phyloP scores from a whole-genome alignment of 2,888 invertebrate species.

The Machimus rusticus region DNA sequence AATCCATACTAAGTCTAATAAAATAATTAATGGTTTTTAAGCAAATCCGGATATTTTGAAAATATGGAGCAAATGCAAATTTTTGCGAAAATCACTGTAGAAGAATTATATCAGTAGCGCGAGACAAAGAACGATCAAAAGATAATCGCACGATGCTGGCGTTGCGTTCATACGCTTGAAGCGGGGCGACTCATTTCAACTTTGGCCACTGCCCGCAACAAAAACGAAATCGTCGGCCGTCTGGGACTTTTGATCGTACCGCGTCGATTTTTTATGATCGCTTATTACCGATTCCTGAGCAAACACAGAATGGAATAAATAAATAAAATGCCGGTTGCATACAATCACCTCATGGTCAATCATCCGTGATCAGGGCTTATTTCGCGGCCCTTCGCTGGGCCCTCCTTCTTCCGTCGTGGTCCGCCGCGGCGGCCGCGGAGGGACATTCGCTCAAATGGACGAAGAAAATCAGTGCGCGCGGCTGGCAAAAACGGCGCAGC shows the following conservation, averaged over 20 bases:
- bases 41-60: not conserved
- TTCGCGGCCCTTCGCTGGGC: not conserved
- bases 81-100: not conserved
- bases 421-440: not conserved
- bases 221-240: not conserved
- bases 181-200: not conserved
- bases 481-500: not conserved
- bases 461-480: not conserved
- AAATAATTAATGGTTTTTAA: too few relatives aligned
- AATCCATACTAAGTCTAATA: too few relatives aligned
- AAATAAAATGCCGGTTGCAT: constrained; percentile 42
- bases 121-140: not conserved
- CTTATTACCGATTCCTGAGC: constrained; percentile 44
- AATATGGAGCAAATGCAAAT: not conserved
- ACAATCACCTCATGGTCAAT: constrained; percentile 40
- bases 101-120: not conserved
- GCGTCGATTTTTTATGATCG: constrained; percentile 47
- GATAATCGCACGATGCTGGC: not conserved
- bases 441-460: not conserved
- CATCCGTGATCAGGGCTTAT: constrained; percentile 20
- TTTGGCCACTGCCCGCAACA: not conserved
- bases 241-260: constrained; percentile 43
- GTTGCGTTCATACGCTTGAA: not conserved
- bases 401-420: not conserved
- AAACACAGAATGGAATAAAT: constrained; percentile 44